Percentiles rank a stretch among this genome's conserved stretches.
Conservation (phyloP, 2,113 vertebrate species). For the Sturnira hondurensis region DNA sequence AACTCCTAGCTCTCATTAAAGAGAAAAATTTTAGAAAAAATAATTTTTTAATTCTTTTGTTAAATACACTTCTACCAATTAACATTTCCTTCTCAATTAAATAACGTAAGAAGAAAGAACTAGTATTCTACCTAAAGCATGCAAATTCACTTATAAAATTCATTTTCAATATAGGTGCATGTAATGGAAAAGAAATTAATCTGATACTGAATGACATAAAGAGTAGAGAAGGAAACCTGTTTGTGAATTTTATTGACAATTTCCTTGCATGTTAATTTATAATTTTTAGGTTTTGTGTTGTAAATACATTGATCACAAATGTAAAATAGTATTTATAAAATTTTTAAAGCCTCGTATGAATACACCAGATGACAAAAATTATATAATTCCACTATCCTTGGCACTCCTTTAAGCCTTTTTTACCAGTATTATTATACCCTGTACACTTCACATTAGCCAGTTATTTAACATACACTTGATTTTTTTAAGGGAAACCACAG, state of each 20-base stretch:
- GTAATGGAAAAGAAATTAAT: conserved; percentile 11
- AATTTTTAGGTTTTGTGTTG: neutral
- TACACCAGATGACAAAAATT: neutral
- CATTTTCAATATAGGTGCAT: neutral
- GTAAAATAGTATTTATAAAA: neutral
- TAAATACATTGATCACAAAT: neutral
- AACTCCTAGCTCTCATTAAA: conserved; percentile 8
- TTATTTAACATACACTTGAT: neutral
- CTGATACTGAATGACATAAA: neutral
- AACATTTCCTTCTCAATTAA: neutral
- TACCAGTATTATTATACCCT: neutral
- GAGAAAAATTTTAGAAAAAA: neutral
- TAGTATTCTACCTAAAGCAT: neutral
- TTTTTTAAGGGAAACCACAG: neutral
- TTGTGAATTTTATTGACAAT: neutral
- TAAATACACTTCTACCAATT: conserved; percentile 7
- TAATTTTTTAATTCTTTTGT: neutral
- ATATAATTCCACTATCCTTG: neutral
- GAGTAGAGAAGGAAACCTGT: neutral
- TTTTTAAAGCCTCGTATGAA: neutral
- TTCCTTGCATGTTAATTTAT: neutral
- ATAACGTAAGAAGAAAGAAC: neutral
- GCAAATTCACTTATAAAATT: conserved; percentile 13
- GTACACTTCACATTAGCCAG: neutral
- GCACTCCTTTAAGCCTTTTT: neutral